Conservation (phyloP, 2,113 vertebrate species). For the Pteropus alecto region DNA sequence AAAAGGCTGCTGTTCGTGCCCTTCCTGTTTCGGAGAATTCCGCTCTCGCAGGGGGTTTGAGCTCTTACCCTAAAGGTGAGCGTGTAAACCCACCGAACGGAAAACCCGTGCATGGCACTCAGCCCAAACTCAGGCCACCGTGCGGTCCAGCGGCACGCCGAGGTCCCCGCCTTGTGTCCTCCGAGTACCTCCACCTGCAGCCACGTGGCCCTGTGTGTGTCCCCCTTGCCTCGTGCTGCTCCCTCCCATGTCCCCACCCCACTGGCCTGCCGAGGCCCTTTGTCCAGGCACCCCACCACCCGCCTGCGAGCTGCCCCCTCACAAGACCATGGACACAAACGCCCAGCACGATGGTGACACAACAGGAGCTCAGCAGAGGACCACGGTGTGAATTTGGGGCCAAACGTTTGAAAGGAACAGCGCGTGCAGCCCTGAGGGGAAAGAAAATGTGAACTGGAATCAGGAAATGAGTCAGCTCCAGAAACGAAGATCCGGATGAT, state of each 20-base stretch:
- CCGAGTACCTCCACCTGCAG: accelerated
- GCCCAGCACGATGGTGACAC: accelerated
- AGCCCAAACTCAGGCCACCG: accelerated
- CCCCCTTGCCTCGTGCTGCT: background rate
- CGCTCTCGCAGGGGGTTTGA: background rate
- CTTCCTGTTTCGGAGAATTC: background rate
- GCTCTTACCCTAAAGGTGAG: accelerated
- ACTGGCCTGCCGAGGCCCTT: too few species aligned
- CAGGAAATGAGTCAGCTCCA: background rate
- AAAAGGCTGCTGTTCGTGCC: background rate
- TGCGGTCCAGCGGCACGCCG: accelerated
- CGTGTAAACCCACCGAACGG: too few species aligned
- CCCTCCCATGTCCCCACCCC: background rate
- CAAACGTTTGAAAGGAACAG: background rate
- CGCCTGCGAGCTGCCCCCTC: background rate
- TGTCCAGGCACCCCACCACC: too few species aligned
- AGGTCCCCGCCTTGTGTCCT: too few species aligned
- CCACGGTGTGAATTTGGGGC: background rate
- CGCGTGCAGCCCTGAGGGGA: background rate
- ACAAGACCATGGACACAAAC: accelerated
- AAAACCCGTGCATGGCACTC: accelerated
- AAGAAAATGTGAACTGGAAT: background rate
- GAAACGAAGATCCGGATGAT: background rate
- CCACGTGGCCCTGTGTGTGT: background rate
- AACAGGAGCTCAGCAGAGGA: accelerated